Evolutionary conservation across 2,888 invertebrate genomes (phyloP), one percentile per base, ranked within the genome.

Genomic region (Ormyrus thymus): DNA sequence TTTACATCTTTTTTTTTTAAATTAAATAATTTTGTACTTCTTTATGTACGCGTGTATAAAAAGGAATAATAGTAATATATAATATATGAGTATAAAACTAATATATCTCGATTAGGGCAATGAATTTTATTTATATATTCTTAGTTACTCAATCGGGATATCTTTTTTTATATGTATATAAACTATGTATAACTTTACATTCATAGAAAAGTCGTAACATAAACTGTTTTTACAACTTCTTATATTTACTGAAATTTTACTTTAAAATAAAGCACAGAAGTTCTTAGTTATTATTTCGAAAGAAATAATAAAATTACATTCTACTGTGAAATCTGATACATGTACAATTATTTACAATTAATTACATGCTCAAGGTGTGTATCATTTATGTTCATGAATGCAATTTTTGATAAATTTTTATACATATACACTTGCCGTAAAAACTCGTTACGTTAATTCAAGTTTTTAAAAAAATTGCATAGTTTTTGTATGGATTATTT

Each of bases 121-220:
- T 66, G 29, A 15, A 69, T 55, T 62, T 65, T 59, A 50, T 66
- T 59, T 43, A 29, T 29, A 29, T 29, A 29, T 29, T 29, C 4
- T 29, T 29, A 29, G 11, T 51, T n/a, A 61, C 61, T 69, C 6
- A 8, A 15, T 76, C 70, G 76, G 43, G 50, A 10, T 70, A 65
- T 51, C 51, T n/a, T 50, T 29, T 71, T 71, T 65, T 71, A 70
- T 65, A 64, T 77, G 71, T 71, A 77, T 59, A 71, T 77, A 77
- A 56, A 58, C 10, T 66, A 29, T 29, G 29, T 29, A 71, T 53
- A 71, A 65, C 71, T 77, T 66, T 50, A 45, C 71, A 77, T 51
- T 71, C 13, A 10, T 77, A 77, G 70, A 71, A 51, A 29, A 62
- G 13, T 65, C 46, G 56, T 65, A 29, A 53, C 43, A 71, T 29